These are phyloP conservation scores for Drosophila kanapiae DNA, from an alignment of 1,140 invertebrate genomes.

Conservation along the genomic window DNA sequence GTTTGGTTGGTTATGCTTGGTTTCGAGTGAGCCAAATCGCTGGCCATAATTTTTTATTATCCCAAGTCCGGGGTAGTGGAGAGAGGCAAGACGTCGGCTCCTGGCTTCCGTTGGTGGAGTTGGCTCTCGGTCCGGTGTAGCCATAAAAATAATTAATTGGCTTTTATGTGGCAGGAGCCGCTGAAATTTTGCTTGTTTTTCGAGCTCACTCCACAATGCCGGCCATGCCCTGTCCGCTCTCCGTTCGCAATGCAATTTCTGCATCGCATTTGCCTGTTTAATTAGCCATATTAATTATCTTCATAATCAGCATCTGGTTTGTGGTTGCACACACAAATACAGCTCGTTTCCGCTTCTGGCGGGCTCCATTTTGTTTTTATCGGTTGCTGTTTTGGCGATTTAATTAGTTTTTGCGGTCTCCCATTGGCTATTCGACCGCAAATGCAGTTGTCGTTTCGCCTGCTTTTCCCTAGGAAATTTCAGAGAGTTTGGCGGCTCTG, in stretches of 20 bases:
- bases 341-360: conserved; percentile 67
- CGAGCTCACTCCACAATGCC: conserved; percentile 5
- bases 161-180: conserved; percentile 81
- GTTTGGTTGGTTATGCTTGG: conserved; percentile 29
- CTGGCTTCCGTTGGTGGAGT: conserved; percentile 72
- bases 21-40: conserved; percentile 77
- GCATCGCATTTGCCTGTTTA: conserved; percentile 59
- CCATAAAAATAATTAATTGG: conserved; percentile 83
- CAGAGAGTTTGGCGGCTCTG: not conserved
- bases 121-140: conserved; percentile 58
- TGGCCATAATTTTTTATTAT: conserved; percentile 82
- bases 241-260: conserved; percentile 52
- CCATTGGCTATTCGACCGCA: conserved; percentile 34
- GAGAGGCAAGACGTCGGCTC: conserved; percentile 24
- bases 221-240: not conserved
- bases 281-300: conserved; percentile 77
- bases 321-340: conserved; percentile 46
- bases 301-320: conserved; percentile 66
- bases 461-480: too few species aligned
- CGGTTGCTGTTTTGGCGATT: conserved; percentile 25
- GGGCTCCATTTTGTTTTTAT: conserved; percentile 62
- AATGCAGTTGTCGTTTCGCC: conserved; percentile 22
- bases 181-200: conserved; percentile 70
- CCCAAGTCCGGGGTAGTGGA: conserved; percentile 19
- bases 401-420: conserved; percentile 71